phyloP scores from a whole-genome alignment of 2,888 invertebrate species.

The Parascotia fuliginaria region DNA sequence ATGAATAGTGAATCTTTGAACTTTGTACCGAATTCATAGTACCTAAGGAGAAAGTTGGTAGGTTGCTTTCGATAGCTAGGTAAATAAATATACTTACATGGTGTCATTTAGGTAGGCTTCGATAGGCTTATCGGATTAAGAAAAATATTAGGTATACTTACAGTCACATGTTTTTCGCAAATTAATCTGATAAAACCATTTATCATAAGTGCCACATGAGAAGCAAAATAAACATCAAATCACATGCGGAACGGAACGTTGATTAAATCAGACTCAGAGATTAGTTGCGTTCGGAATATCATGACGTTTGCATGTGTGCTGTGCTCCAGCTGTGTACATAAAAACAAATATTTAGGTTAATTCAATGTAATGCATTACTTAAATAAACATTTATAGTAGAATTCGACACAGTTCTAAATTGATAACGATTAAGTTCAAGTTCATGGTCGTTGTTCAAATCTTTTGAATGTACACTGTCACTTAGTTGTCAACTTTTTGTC shows the following conservation, averaged over 20 bases:
- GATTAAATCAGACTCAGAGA: conserved; percentile 50
- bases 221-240: conserved; percentile 46
- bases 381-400: conserved; percentile 21
- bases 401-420: conserved; percentile 25
- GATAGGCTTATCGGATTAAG: conserved; percentile 21
- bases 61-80: too few relatives aligned
- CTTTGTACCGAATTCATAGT: too few relatives aligned
- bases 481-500: conserved; percentile 57
- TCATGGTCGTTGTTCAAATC: conserved; percentile 59
- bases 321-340: conserved; percentile 16
- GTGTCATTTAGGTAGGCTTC: neutral
- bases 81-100: too few relatives aligned
- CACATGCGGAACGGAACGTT: conserved; percentile 60
- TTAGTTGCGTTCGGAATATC: conserved; percentile 60
- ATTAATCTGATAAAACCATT: conserved; percentile 45
- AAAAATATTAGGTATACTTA: conserved; percentile 16
- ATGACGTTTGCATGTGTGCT: conserved; percentile 37
- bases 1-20: too few relatives aligned
- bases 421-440: conserved; percentile 63
- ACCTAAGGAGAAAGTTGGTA: too few relatives aligned
- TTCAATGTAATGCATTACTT: conserved; percentile 20
- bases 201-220: conserved; percentile 32
- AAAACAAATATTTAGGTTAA: conserved; percentile 20
- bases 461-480: conserved; percentile 67
- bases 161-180: conserved; percentile 45